These are phyloP conservation scores for Drosophila greeni DNA, from an alignment of 2,888 invertebrate species.

Conservation along the genomic window DNA sequence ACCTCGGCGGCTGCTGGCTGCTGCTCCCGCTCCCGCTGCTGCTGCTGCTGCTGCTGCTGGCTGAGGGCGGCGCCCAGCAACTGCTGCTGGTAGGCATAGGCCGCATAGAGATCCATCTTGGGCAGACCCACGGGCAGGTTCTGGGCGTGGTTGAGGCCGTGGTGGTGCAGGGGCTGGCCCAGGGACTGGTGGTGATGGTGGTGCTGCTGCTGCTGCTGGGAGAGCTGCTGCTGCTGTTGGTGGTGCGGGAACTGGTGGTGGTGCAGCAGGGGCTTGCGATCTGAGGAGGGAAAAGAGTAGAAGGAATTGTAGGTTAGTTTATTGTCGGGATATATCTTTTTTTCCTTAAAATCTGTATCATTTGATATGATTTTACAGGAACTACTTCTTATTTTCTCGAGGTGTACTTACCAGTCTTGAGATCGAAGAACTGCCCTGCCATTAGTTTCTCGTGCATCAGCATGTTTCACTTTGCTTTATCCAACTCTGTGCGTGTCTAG, in stretches of 20 bases:
- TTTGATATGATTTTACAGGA: background rate
- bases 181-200: slow-evolving; percentile 31
- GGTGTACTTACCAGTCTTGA: slow-evolving; percentile 76
- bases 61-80: slow-evolving; percentile 62
- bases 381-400: background rate
- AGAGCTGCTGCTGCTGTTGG: slow-evolving; percentile 31
- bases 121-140: slow-evolving; percentile 58
- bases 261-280: slow-evolving; percentile 64
- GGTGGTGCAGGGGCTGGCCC: slow-evolving; percentile 29
- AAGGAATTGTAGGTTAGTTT: background rate
- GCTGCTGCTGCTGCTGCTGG: slow-evolving; percentile 59
- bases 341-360: background rate
- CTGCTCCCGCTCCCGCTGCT: slow-evolving; percentile 46
- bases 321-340: rapidly evolving
- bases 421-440: slow-evolving; percentile 75
- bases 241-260: slow-evolving; percentile 62
- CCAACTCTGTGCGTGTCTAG: slow-evolving; percentile 16
- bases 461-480: slow-evolving; percentile 50
- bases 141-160: slow-evolving; percentile 49
- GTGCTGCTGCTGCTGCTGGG: slow-evolving; percentile 36
- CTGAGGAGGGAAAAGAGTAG: slow-evolving; percentile 41
- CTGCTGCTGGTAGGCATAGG: slow-evolving; percentile 75
- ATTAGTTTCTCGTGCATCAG: slow-evolving; percentile 77
- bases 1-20: slow-evolving; percentile 64
- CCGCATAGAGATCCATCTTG: slow-evolving; percentile 73